phyloP scores from a whole-genome alignment of 2,888 invertebrate species.

The Atherix ibis region DNA sequence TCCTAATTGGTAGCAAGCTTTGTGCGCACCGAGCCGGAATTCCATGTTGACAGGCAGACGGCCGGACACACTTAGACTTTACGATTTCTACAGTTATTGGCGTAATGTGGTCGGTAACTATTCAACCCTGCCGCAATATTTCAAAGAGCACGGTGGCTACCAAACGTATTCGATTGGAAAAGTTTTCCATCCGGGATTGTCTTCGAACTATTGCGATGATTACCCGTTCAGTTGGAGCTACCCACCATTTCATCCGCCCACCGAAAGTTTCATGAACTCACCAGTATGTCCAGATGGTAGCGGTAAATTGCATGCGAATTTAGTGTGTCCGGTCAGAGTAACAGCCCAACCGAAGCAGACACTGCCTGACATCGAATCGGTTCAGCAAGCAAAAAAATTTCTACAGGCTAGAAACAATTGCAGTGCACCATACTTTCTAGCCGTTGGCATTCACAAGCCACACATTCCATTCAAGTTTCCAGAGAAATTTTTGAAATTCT shows the following conservation, averaged over 20 bases:
- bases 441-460: conserved; percentile 80
- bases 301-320: conserved; percentile 39
- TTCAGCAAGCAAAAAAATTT: conserved; percentile 47
- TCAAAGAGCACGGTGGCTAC: conserved; percentile 76
- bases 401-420: conserved; percentile 29
- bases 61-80: conserved; percentile 64
- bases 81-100: conserved; percentile 81
- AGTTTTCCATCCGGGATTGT: conserved; percentile 71
- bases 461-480: conserved; percentile 86
- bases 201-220: conserved; percentile 70
- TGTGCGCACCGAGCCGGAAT: conserved; percentile 80
- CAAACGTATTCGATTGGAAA: conserved; percentile 67
- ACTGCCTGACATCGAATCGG: conserved; percentile 66
- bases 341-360: conserved; percentile 52
- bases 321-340: conserved; percentile 64
- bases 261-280: conserved; percentile 57
- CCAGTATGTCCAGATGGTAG: conserved; percentile 49
- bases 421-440: conserved; percentile 54
- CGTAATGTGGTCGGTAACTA: conserved; percentile 59
- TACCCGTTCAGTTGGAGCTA: conserved; percentile 71
- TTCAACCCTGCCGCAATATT: conserved; percentile 70
- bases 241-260: conserved; percentile 62
- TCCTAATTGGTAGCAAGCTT: conserved; percentile 51
- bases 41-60: conserved; percentile 74
- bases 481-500: conserved; percentile 47